Conservation (phyloP, 2,113 vertebrate species). For the Rynchops niger region DNA sequence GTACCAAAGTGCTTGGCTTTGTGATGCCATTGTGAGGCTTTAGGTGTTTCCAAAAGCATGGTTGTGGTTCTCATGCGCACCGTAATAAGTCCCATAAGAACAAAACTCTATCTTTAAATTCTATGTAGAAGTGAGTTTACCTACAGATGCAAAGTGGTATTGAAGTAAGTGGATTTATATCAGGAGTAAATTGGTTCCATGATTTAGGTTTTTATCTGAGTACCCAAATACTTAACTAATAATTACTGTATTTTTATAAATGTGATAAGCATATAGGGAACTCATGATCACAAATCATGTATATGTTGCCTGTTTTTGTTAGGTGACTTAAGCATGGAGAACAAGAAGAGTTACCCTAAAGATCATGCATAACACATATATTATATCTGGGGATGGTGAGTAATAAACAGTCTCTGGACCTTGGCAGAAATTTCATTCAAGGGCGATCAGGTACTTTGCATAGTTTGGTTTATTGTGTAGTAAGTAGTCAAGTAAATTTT, state of each 20-base stretch:
- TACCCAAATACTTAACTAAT: neutral
- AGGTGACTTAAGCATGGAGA: neutral
- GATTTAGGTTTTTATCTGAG: neutral
- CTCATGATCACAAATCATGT: neutral
- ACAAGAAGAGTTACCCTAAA: neutral
- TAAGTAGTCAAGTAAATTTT: neutral
- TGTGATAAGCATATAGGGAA: neutral
- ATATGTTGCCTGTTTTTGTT: neutral
- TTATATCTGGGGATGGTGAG: neutral
- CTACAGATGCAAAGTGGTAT: neutral
- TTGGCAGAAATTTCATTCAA: neutral
- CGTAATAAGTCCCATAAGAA: neutral
- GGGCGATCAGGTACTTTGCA: neutral
- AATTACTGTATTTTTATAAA: neutral
- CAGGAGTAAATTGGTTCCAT: neutral
- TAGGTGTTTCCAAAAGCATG: neutral
- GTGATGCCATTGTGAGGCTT: neutral
- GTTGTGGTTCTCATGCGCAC: neutral
- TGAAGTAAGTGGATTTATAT: neutral
- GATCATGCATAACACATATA: neutral
- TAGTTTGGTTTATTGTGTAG: neutral
- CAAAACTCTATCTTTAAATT: neutral
- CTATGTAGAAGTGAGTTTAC: neutral
- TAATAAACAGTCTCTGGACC: neutral
- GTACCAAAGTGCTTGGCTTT: neutral